A percentile compares a stretch with the other conserved stretches of the same genome.
Evolutionary conservation across 2,113 vertebrate species (phyloP).

Genomic region (Spilogale gracilis): DNA sequence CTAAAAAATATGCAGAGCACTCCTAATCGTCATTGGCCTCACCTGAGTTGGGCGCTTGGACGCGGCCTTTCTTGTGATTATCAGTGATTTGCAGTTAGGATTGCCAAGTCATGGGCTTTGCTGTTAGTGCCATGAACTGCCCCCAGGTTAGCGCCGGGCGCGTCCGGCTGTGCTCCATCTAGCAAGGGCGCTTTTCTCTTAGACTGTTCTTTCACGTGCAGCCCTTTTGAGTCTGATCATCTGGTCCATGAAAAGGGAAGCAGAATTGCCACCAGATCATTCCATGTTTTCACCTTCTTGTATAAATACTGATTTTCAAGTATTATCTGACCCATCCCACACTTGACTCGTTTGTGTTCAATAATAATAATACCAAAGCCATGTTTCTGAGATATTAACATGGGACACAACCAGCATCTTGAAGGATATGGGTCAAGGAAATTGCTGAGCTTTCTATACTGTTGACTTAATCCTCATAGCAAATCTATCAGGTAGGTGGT

Average conservation of each 20-base stretch:
- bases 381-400: background rate
- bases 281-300: background rate
- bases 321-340: background rate
- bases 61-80: background rate
- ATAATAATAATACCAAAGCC: background rate
- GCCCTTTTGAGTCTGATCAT: background rate
- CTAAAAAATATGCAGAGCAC: background rate
- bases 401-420: background rate
- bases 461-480: background rate
- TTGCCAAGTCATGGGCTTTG: background rate
- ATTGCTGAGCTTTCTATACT: background rate
- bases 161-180: background rate
- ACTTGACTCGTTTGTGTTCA: background rate
- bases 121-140: background rate
- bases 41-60: background rate
- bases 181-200: background rate
- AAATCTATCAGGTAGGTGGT: background rate
- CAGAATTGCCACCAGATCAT: background rate
- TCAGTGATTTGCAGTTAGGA: background rate
- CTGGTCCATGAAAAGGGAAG: background rate
- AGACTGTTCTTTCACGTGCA: background rate
- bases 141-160: too few species aligned
- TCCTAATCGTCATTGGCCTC: background rate
- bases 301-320: background rate
- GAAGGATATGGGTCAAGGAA: background rate